Conservation (phyloP, 2,797 vertebrate genomes). For the Carapus acus region DNA sequence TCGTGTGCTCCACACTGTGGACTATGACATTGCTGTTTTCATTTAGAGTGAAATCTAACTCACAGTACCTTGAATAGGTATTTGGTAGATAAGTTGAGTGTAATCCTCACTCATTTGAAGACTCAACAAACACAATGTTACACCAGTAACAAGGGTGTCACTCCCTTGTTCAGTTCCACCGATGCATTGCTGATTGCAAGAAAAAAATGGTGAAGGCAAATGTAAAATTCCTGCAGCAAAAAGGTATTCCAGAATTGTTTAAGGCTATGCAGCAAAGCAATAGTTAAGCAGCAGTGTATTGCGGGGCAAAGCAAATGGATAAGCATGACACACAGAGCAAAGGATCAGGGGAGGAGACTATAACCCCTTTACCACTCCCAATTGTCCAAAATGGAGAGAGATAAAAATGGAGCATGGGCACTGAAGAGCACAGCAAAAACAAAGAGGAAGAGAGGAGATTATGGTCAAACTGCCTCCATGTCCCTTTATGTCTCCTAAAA, state of each 20-base stretch:
- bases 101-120: constrained; percentile 51
- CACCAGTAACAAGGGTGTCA: constrained; percentile 55
- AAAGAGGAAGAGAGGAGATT: background rate
- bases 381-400: constrained; percentile 55
- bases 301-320: constrained; percentile 9
- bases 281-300: constrained; percentile 31
- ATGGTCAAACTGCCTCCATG: constrained; percentile 23
- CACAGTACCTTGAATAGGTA: constrained; percentile 49
- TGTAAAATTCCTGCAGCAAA: constrained; percentile 23
- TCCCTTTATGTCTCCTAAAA: constrained; percentile 1
- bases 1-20: background rate
- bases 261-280: too few relatives aligned
- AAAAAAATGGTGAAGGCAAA: constrained; percentile 26
- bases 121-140: constrained; percentile 39
- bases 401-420: constrained; percentile 9
- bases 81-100: constrained; percentile 42
- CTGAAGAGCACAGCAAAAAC: background rate
- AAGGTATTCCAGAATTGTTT: constrained; percentile 21
- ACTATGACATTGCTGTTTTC: constrained; percentile 30
- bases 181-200: constrained; percentile 29
- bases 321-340: constrained; percentile 21
- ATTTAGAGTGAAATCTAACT: constrained; percentile 28
- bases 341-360: constrained; percentile 10
- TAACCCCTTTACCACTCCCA: constrained; percentile 51
- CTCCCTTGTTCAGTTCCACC: constrained; percentile 48